These are phyloP conservation scores for Spisula subtruncata DNA, from an alignment of 2,888 invertebrate genomes.

Conservation along the genomic window DNA sequence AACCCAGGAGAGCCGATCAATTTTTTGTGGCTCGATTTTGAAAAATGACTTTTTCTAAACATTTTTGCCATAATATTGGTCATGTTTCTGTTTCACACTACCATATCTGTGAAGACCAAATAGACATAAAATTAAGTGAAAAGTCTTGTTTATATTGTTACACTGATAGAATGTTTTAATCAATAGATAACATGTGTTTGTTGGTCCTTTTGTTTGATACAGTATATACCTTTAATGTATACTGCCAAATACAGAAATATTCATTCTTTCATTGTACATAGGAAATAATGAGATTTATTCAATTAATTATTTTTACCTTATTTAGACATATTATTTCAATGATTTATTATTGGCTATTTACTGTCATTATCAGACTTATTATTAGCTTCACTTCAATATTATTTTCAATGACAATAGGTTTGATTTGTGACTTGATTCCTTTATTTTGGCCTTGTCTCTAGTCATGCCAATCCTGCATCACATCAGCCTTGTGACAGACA, in stretches of 20 bases:
- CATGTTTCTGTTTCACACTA: not conserved
- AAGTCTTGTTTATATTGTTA: not conserved
- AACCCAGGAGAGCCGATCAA: not conserved
- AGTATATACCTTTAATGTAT: not conserved
- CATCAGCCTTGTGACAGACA: too few relatives aligned
- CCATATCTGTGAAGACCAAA: not conserved
- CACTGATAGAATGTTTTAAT: not conserved
- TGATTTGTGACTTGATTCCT: not conserved
- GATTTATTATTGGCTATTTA: not conserved
- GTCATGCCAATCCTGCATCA: too few relatives aligned
- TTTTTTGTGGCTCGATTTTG: not conserved
- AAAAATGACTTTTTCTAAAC: not conserved
- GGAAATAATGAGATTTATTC: not conserved
- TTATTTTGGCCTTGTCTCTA: too few relatives aligned
- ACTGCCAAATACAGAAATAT: too few relatives aligned
- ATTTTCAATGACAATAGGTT: not conserved
- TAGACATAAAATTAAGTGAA: not conserved
- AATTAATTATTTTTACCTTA: not conserved
- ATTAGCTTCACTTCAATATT: not conserved
- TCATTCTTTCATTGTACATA: not conserved
- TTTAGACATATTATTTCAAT: not conserved
- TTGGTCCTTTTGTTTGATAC: not conserved
- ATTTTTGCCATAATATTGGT: not conserved
- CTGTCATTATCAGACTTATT: not conserved
- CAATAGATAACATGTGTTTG: slow-evolving; percentile 3